phyloP scores from a whole-genome alignment of 2,113 vertebrate species.

The Otis tarda region DNA sequence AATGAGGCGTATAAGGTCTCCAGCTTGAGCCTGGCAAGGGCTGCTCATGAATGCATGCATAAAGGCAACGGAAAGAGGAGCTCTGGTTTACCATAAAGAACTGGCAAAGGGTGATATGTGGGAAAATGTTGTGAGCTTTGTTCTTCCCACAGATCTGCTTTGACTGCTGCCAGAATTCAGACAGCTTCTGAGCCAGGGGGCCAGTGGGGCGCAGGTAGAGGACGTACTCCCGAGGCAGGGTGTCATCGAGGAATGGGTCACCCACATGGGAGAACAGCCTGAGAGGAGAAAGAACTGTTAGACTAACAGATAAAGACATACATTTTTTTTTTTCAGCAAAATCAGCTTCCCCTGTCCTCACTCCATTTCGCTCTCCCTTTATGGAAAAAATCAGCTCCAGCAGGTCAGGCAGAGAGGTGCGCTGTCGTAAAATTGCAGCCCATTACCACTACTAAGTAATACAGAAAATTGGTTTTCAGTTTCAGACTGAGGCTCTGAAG shows the following conservation, averaged over 20 bases:
- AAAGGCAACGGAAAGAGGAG: background rate
- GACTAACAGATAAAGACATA: accelerated
- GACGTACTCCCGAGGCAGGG: constrained; percentile 93
- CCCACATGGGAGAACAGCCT: constrained; percentile 98
- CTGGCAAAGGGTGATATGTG: constrained; percentile 98
- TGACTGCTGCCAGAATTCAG: constrained; percentile 95
- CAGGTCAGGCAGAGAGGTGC: background rate
- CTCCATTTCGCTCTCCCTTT: background rate
- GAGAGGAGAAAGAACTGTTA: background rate
- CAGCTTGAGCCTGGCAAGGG: background rate
- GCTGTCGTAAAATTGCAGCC: background rate
- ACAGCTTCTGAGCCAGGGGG: constrained; percentile 92
- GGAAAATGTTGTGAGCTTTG: constrained; percentile 99
- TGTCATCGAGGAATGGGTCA: constrained; percentile 94
- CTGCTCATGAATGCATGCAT: background rate
- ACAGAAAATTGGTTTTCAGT: background rate
- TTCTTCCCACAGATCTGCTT: constrained; percentile 95
- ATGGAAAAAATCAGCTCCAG: background rate
- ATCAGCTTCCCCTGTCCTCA: background rate
- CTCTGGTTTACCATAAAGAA: constrained; percentile 91
- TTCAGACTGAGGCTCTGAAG: background rate
- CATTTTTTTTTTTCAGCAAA: background rate
- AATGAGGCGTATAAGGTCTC: accelerated
- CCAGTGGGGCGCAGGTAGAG: constrained; percentile 95
- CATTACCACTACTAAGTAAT: background rate